A percentile compares a stretch with the other conserved stretches of the same genome.
phyloP scores from a whole-genome alignment of 2,113 vertebrate genomes.

The Myiozetetes cayanensis region DNA sequence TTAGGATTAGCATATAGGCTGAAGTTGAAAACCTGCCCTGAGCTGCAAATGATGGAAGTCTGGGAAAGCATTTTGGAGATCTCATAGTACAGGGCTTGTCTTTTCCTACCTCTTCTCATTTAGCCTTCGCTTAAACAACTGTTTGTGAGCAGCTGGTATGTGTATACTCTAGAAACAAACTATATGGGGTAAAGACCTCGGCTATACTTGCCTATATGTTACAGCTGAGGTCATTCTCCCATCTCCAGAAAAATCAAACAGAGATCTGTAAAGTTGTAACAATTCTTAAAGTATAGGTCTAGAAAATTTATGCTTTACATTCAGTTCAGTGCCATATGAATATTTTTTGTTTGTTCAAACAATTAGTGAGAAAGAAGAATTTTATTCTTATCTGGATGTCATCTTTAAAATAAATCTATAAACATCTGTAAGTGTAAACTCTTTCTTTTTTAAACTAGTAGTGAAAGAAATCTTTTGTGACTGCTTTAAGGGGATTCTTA shows the following conservation, averaged over 20 bases:
- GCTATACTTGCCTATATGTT: background rate
- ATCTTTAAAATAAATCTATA: background rate
- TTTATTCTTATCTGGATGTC: background rate
- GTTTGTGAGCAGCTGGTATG: background rate
- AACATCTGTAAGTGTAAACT: background rate
- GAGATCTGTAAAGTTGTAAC: background rate
- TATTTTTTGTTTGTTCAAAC: background rate
- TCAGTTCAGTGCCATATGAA: background rate
- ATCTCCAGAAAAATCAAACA: background rate
- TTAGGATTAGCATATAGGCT: background rate
- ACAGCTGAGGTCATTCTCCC: background rate
- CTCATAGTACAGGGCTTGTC: background rate
- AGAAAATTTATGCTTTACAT: background rate
- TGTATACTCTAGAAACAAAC: background rate
- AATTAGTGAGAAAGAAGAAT: background rate
- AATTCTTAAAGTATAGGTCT: background rate
- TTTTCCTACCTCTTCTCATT: background rate
- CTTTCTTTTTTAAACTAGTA: background rate
- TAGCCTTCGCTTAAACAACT: background rate
- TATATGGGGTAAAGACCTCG: background rate
- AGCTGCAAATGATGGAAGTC: background rate
- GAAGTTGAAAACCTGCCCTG: background rate
- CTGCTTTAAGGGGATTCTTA: background rate
- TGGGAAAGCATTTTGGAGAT: background rate
- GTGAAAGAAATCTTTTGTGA: background rate